Evolutionary conservation across 1,140 invertebrate genomes (phyloP).

Genomic region (Frieseomelitta varia): DNA sequence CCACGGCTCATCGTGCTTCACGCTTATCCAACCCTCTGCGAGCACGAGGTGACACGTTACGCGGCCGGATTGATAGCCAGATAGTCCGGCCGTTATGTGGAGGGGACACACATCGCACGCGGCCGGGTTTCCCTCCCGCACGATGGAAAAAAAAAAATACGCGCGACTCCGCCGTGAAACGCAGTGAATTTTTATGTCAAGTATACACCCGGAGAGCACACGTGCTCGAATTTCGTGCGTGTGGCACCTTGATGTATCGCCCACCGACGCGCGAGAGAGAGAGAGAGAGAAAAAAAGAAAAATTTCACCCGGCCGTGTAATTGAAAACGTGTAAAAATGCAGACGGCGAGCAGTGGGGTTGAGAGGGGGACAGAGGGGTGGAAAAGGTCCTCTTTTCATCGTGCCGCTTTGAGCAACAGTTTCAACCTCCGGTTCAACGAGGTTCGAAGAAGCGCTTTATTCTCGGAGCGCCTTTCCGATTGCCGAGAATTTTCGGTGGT

Average conservation of each 20-base stretch:
- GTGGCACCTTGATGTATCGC: slow-evolving; percentile 51
- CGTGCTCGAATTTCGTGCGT: slow-evolving; percentile 51
- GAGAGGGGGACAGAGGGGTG: neutral
- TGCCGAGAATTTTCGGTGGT: neutral
- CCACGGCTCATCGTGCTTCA: slow-evolving; percentile 63
- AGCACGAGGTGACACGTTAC: slow-evolving; percentile 51
- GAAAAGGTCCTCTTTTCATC: neutral
- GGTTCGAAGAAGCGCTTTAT: neutral
- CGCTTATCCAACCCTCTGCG: slow-evolving; percentile 53
- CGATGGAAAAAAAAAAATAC: slow-evolving; percentile 60
- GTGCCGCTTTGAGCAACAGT: too few species aligned
- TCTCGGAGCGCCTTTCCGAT: neutral
- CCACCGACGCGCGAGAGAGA: neutral
- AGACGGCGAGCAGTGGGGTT: neutral
- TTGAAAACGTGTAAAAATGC: slow-evolving; percentile 51
- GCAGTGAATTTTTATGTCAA: slow-evolving; percentile 54
- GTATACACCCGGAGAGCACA: slow-evolving; percentile 23
- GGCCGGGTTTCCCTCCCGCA: slow-evolving; percentile 8
- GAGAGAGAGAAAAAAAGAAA: neutral
- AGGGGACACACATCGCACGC: neutral
- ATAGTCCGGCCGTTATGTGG: slow-evolving; percentile 42
- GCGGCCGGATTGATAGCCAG: slow-evolving; percentile 62
- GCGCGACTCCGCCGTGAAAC: slow-evolving; percentile 28
- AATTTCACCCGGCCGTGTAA: slow-evolving; percentile 41
- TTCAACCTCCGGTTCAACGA: neutral